Conservation (phyloP, 2,113 vertebrate species). For the Promerops cafer region DNA sequence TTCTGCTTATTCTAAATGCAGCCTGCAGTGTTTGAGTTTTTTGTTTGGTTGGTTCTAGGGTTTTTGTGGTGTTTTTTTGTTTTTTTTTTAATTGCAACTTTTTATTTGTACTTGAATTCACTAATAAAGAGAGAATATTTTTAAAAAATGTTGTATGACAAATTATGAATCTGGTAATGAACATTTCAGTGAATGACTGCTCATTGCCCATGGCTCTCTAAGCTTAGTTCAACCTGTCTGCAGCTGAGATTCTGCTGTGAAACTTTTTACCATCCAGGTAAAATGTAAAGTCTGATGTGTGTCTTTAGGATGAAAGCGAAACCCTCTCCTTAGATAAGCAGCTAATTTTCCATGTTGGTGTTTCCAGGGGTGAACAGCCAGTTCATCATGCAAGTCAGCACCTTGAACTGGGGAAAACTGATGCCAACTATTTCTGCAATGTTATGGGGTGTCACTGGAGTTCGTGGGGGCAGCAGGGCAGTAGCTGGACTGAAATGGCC, state of each 20-base stretch:
- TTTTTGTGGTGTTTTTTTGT: neutral
- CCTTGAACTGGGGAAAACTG: neutral
- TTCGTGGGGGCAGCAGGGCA: neutral
- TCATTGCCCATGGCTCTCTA: conserved; percentile 9
- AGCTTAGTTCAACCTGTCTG: neutral
- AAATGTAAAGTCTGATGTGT: neutral
- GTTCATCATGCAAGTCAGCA: neutral
- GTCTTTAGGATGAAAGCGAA: neutral
- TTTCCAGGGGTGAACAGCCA: neutral
- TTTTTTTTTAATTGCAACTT: neutral
- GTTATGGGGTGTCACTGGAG: neutral
- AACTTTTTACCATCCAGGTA: neutral
- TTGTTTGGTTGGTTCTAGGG: neutral
- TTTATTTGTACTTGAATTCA: neutral
- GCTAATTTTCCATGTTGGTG: neutral
- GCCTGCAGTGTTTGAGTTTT: neutral
- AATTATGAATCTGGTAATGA: neutral
- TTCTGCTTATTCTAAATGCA: neutral
- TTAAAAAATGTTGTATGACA: neutral
- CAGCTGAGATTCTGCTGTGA: neutral
- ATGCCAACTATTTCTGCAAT: neutral
- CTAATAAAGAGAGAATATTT: neutral
- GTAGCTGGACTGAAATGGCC: neutral
- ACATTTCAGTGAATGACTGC: neutral
- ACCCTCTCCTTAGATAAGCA: neutral